Evolutionary conservation across 92 coral and sea anemone genomes (phyloP).

Genomic region (Diadumene lineata): DNA sequence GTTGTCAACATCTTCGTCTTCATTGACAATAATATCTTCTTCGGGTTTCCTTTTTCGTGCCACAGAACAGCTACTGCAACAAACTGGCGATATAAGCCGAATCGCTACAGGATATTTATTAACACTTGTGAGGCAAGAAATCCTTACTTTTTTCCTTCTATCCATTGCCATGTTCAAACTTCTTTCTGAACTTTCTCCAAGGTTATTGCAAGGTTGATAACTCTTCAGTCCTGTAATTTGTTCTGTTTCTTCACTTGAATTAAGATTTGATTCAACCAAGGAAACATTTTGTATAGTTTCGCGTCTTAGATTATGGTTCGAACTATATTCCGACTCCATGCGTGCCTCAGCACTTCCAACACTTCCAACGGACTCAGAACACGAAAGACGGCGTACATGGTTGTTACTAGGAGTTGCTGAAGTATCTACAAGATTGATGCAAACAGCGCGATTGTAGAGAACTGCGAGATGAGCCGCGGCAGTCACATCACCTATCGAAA

Average conservation of each 20-base stretch:
- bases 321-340: too few relatives aligned
- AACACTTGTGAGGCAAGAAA: background rate
- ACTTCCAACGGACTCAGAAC: background rate
- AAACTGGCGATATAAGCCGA: background rate
- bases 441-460: background rate
- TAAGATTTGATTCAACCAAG: too few relatives aligned
- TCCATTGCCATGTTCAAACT: too few relatives aligned
- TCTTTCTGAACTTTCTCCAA: background rate
- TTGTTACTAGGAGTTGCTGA: background rate
- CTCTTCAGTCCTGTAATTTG: background rate
- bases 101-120: background rate
- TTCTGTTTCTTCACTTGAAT: too few relatives aligned
- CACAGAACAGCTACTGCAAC: background rate
- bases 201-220: background rate
- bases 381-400: background rate
- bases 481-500: background rate
- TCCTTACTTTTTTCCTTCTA: background rate
- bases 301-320: too few relatives aligned
- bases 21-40: background rate
- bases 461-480: slow-evolving; percentile 7
- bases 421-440: background rate
- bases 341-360: too few relatives aligned
- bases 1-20: background rate
- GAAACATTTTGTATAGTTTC: too few relatives aligned
- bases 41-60: slow-evolving; percentile 1